Base-by-base conservation (phyloP, 2,888 invertebrate genomes). In the Arge pagana region DNA sequence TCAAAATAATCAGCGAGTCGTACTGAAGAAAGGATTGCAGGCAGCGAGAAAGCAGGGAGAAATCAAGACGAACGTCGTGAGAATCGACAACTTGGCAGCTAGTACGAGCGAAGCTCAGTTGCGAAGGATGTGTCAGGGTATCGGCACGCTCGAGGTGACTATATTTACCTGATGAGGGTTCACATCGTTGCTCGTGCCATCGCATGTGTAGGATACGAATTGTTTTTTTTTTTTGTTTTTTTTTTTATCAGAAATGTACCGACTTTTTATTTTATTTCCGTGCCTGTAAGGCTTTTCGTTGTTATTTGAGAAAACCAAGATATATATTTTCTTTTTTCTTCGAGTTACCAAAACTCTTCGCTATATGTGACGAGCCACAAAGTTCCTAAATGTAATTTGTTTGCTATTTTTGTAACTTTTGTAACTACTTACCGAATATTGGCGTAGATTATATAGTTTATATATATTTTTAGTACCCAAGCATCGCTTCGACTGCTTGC, bases 61-160 rank as follows among this genome's bases (percentile, higher is more conserved):
- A 4, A 53, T 72, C 10, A 76, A 77, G 51, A 78, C 77, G 3
- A 76, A 77, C 45, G 67, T 76, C 15, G 79, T 81, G 15, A 72
- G 72, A 50, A 71, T 81, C 48, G 80, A 78, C 58, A 80, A 81
- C 66, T 67, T 81, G 55, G 78, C 80, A 24, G 77, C 79, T 11
- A 77, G 77, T 57, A 80, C 80, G 7, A 74, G 77, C 8, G 79
- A 79, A 62, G 64, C 72, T 26, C 79, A 79, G 64, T 73, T 81
- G 58, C 73, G 78, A 51, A 74, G 77, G 58, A 74, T 81, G 76
- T 79, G 80, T 63, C 76, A 77, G 60, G 77, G 78, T 56, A 77
- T 81, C 57, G 80, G 80, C 55, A 76, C 72, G 24, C 71, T 81
- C 50, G 78, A 80, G 80, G 81, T 80, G 68, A 74, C 65, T 68